Conservation (phyloP, 2,113 vertebrate genomes). For the Sebastes fasciatus region DNA sequence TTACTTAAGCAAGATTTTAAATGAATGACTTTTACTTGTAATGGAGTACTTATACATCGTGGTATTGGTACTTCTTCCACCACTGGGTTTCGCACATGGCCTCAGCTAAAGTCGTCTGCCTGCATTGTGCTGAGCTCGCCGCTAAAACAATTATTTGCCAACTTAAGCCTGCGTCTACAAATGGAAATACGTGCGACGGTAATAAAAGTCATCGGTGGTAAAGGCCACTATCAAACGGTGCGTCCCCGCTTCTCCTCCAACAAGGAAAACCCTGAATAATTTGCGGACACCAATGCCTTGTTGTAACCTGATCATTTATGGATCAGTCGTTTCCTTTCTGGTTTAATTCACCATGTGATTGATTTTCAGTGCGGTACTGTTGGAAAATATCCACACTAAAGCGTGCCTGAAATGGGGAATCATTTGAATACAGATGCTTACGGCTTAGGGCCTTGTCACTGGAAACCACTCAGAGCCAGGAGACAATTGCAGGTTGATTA, state of each 20-base stretch:
- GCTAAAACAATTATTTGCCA: conserved; percentile 53
- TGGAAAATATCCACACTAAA: conserved; percentile 83
- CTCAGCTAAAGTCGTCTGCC: conserved; percentile 22
- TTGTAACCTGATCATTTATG: conserved; percentile 89
- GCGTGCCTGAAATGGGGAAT: conserved; percentile 82
- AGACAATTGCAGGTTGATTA: conserved; percentile 89
- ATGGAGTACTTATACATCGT: too few species aligned
- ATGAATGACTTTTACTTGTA: too few species aligned
- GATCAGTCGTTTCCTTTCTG: conserved; percentile 88
- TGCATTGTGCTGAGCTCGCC: conserved; percentile 5
- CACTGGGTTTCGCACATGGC: conserved; percentile 26
- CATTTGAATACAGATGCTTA: conserved; percentile 84
- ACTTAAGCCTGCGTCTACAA: conserved; percentile 43
- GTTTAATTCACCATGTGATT: conserved; percentile 91
- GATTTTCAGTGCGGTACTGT: conserved; percentile 86
- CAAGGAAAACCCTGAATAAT: conserved; percentile 80
- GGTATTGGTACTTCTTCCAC: too few species aligned
- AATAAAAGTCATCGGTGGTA: conserved; percentile 47
- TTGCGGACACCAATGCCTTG: conserved; percentile 77
- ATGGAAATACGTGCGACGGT: conserved; percentile 38
- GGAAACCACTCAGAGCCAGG: conserved; percentile 78
- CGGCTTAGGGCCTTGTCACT: conserved; percentile 78
- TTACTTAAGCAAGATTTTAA: too few species aligned
- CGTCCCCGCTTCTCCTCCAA: conserved; percentile 70
- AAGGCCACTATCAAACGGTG: conserved; percentile 50